Percentiles rank a stretch among this genome's conserved stretches.
Conservation (phyloP, 2,113 vertebrate species). For the Lycocorax pyrrhopterus region DNA sequence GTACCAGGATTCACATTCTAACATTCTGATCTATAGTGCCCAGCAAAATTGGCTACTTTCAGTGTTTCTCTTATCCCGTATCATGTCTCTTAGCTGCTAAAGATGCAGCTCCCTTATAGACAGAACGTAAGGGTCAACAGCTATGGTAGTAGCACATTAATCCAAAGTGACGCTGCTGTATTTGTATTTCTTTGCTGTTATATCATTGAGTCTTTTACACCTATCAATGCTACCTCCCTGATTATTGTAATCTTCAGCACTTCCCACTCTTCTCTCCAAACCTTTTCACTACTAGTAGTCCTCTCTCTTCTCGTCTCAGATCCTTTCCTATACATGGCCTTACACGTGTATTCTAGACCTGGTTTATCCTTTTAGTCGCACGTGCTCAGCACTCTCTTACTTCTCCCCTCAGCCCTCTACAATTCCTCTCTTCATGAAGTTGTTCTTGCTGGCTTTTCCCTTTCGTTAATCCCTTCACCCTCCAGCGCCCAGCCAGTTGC, state of each 20-base stretch:
- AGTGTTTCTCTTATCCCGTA: not conserved
- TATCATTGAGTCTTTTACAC: not conserved
- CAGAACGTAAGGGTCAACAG: not conserved
- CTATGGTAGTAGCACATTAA: not conserved
- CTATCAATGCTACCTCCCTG: fast-evolving
- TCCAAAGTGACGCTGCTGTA: not conserved
- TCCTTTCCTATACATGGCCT: not conserved
- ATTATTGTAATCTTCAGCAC: not conserved
- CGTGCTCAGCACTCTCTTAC: not conserved
- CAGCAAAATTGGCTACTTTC: not conserved
- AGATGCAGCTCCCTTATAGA: not conserved
- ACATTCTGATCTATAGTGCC: not conserved
- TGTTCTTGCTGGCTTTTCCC: not conserved
- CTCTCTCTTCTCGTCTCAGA: not conserved
- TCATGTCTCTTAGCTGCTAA: not conserved
- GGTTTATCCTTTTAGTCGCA: not conserved
- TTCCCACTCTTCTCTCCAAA: not conserved
- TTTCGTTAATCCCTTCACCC: not conserved
- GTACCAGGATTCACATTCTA: not conserved
- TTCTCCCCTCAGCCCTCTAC: not conserved
- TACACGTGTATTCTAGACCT: not conserved
- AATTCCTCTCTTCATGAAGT: not conserved
- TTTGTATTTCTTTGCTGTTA: not conserved
- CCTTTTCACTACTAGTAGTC: not conserved
- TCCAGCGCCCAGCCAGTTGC: not conserved